These are phyloP conservation scores for Melanostoma scalare DNA, from an alignment of 2,888 invertebrate species.

Conservation along the genomic window DNA sequence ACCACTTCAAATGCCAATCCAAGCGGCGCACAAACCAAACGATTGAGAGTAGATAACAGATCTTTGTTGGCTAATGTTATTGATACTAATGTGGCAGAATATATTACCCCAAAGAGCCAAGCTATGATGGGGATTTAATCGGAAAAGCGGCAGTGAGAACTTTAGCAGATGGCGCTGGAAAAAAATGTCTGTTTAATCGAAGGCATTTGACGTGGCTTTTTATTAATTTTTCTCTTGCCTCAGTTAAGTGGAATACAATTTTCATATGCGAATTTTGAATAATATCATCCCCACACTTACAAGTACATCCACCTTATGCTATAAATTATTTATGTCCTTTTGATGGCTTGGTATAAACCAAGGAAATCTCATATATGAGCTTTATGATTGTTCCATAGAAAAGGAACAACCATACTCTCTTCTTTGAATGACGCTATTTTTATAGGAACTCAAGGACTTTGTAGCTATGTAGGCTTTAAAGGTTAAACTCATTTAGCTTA, in stretches of 20 bases:
- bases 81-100: constrained; percentile 14
- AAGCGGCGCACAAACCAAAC: no score
- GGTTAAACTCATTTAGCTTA: neutral
- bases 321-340: no score
- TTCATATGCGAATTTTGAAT: no score
- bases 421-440: neutral
- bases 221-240: no score
- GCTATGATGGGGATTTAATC: constrained; percentile 7
- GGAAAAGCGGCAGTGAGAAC: neutral
- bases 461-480: neutral
- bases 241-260: no score
- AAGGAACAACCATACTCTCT: neutral
- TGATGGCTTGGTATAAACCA: no score
- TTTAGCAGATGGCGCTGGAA: neutral
- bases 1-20: constrained; percentile 1
- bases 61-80: neutral
- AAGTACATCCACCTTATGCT: no score
- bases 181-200: no score
- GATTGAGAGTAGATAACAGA: neutral
- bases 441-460: neutral
- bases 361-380: no score
- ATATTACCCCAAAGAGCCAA: neutral
- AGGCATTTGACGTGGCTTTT: no score
- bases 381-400: no score
- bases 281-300: no score